Base-by-base conservation (phyloP, 2,113 vertebrate species). In the Atrichornis clamosus region DNA sequence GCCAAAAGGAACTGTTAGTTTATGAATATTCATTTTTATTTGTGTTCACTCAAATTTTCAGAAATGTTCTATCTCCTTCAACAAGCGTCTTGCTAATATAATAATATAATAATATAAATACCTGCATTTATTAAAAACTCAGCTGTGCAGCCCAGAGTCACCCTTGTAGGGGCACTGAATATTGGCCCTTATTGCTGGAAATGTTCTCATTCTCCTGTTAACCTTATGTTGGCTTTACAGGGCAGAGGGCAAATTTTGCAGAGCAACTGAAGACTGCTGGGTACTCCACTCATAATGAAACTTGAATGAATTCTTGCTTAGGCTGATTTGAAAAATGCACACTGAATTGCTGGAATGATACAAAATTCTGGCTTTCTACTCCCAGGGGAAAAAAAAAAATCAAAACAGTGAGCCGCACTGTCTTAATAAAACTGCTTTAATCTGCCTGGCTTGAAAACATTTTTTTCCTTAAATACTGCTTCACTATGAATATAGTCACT, bases 241-340 rank as follows among this genome's bases (percentile, higher is more conserved):
- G 68, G 46, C 59, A 62, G 46, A 62, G 41, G 62, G 18, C 28
- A 58, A 32, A 76, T 32, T 70, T 84, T 28, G 20, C 55, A 80
- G 46, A 92, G 84, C 58, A 84, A n/a, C 18, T 76, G 49, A 67
- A 56, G 62, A 19, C 35, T 72, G 39, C 39, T 35, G 19, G 33
- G 7, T 50, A 18, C 8, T 2, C 18, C 2, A 1, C 23, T 85
- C 1, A 0, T 22, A 42, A 32, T 63, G 52, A 53, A 74, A 37
- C 24, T 49, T 59, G 6, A 24, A 23, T 22, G 49, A 78, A 49
- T 79, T 77, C 44, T n/a, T 72, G 15, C 59, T 78, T 74, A 46
- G 58, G 26, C 47, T 63, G 70, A 58, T 68, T 74, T 65, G 55
- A 55, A 85, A 93, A 89, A 24, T 11, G 7, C 23, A 27, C 37